These are phyloP conservation scores for Leguminivora glycinivorella DNA, from an alignment of 1,140 invertebrate species.

Conservation along the genomic window DNA sequence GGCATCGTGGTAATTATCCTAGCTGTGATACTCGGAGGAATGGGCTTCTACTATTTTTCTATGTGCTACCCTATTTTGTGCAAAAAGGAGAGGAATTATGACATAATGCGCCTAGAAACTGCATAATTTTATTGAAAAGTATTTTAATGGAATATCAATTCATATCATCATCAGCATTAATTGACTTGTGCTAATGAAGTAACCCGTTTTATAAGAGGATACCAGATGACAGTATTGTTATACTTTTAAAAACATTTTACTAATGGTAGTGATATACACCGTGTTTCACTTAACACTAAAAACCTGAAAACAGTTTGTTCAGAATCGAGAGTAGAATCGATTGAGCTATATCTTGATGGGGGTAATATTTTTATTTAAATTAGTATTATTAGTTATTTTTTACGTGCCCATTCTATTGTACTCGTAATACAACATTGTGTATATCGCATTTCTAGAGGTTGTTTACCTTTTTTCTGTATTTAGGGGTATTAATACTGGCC, in stretches of 20 bases:
- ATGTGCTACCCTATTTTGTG: slow-evolving; percentile 82
- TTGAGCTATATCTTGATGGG: too few species aligned
- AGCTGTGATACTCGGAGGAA: slow-evolving; percentile 75
- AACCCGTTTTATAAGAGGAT: background rate
- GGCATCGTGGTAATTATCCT: slow-evolving; percentile 80
- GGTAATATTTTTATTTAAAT: too few species aligned
- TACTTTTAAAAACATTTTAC: background rate
- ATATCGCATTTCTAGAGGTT: too few species aligned
- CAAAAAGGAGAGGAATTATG: slow-evolving; percentile 80
- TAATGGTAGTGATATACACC: background rate
- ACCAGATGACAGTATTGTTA: background rate
- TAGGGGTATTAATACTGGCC: too few species aligned
- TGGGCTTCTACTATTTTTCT: slow-evolving; percentile 81
- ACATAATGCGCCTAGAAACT: slow-evolving; percentile 80
- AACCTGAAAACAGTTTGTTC: too few species aligned
- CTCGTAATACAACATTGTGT: too few species aligned
- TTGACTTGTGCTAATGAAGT: background rate
- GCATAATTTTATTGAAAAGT: slow-evolving; percentile 58
- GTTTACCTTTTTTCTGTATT: too few species aligned
- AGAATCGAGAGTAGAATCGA: too few species aligned
- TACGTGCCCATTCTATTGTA: too few species aligned
- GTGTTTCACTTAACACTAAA: too few species aligned
- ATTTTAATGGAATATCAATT: slow-evolving; percentile 34
- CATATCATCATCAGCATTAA: slow-evolving; percentile 45
- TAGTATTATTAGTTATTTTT: too few species aligned